phyloP scores from a whole-genome alignment of 2,888 invertebrate species.

The Gastracanthus pulcherrimus region DNA sequence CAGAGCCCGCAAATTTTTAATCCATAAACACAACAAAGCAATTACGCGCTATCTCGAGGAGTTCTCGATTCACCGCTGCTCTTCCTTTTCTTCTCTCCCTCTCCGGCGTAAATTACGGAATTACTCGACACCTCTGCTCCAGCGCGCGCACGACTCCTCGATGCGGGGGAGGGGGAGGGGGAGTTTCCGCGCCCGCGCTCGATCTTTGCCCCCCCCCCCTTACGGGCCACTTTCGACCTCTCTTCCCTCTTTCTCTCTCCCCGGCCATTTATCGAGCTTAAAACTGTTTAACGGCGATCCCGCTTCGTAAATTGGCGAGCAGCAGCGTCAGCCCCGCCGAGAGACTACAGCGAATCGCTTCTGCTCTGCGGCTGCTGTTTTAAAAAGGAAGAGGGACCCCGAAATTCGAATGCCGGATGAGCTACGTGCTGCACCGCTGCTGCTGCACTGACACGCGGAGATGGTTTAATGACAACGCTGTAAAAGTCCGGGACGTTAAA shows the following conservation, averaged over 20 bases:
- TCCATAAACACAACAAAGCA: neutral
- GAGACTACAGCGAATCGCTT: too few species aligned
- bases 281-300: slow-evolving; percentile 71
- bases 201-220: slow-evolving; percentile 44
- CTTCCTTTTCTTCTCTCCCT: neutral
- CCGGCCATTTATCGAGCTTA: slow-evolving; percentile 72
- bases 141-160: too few species aligned
- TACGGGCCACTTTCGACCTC: neutral
- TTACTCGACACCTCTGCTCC: slow-evolving; percentile 29
- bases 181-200: slow-evolving; percentile 6
- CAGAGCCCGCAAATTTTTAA: neutral
- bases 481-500: neutral
- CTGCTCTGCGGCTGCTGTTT: neutral
- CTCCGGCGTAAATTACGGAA: slow-evolving; percentile 40
- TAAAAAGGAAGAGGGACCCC: slow-evolving; percentile 25
- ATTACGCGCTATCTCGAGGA: neutral
- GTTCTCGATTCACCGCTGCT: neutral
- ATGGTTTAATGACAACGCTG: neutral
- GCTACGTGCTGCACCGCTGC: neutral
- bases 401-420: slow-evolving; percentile 24
- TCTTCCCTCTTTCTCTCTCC: slow-evolving; percentile 57
- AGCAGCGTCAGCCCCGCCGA: too few species aligned
- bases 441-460: neutral
- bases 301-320: slow-evolving; percentile 70
- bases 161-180: too few species aligned